These are phyloP conservation scores for Furnarius figulus DNA, from an alignment of 2,113 vertebrate genomes.

Conservation along the genomic window DNA sequence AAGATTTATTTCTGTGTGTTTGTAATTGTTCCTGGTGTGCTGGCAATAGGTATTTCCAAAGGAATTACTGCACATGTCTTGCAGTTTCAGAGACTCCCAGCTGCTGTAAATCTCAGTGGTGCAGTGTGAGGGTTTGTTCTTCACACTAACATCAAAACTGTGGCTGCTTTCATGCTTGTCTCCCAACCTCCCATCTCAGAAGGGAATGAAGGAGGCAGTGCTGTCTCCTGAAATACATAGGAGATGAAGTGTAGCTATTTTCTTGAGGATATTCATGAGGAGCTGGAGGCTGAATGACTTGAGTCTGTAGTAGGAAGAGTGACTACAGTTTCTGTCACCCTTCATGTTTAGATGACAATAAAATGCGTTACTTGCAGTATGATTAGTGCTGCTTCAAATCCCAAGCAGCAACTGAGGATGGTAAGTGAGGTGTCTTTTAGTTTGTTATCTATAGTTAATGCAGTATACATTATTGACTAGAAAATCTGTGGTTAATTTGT, in stretches of 20 bases:
- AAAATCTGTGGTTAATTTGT: background rate
- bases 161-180: background rate
- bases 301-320: background rate
- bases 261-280: background rate
- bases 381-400: background rate
- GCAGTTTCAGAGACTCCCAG: background rate
- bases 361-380: background rate
- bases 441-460: background rate
- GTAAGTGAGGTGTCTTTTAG: background rate
- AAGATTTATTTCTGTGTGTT: background rate
- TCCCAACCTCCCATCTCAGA: background rate
- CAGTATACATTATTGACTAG: background rate
- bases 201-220: background rate
- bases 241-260: background rate
- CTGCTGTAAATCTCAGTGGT: background rate
- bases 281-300: background rate
- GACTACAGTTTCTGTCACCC: background rate
- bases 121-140: background rate
- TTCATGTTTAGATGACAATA: background rate
- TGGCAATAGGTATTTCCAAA: background rate
- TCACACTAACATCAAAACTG: background rate
- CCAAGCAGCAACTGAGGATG: background rate
- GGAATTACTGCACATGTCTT: background rate
- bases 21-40: background rate
- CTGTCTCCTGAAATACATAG: background rate